phyloP scores from a whole-genome alignment of 2,113 vertebrate genomes.

The Urocynchramus pylzowi region DNA sequence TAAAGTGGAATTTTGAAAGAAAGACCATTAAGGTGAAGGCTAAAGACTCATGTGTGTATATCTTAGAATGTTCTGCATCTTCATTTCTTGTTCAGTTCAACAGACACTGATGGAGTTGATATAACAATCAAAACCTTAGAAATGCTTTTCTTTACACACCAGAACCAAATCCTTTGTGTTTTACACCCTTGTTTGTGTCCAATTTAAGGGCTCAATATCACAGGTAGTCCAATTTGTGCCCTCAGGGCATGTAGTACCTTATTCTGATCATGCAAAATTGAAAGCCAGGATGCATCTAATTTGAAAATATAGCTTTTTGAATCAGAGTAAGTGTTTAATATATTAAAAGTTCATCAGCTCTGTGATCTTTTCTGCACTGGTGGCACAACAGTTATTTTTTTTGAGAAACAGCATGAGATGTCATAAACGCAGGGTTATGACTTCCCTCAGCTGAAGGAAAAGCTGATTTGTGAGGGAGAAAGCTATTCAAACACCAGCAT shows the following conservation, averaged over 20 bases:
- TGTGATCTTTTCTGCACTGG: not conserved
- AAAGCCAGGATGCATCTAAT: not conserved
- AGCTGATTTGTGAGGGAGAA: slow-evolving; percentile 20
- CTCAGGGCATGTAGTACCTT: not conserved
- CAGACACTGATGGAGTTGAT: not conserved
- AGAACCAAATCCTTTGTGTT: not conserved
- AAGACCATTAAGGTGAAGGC: not conserved
- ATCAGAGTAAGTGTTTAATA: not conserved
- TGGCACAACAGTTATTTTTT: slow-evolving; percentile 48
- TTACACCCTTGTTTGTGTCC: not conserved
- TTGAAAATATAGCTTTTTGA: not conserved
- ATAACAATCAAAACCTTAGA: not conserved
- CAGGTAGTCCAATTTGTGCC: not conserved
- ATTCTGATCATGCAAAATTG: not conserved
- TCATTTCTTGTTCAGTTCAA: not conserved
- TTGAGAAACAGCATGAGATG: slow-evolving; percentile 31
- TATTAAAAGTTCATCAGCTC: slow-evolving; percentile 27
- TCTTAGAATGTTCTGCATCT: not conserved
- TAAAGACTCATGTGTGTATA: not conserved
- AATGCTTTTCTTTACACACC: not conserved
- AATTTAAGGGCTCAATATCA: not conserved
- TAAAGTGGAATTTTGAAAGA: not conserved
- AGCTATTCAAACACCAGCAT: not conserved
- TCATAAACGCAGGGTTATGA: slow-evolving; percentile 27
- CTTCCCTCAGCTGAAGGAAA: slow-evolving; percentile 21